Percentiles rank a stretch among this genome's conserved stretches.
phyloP scores from a whole-genome alignment of 2,113 vertebrate species.

The Rhinopomastus cyanomelas region DNA sequence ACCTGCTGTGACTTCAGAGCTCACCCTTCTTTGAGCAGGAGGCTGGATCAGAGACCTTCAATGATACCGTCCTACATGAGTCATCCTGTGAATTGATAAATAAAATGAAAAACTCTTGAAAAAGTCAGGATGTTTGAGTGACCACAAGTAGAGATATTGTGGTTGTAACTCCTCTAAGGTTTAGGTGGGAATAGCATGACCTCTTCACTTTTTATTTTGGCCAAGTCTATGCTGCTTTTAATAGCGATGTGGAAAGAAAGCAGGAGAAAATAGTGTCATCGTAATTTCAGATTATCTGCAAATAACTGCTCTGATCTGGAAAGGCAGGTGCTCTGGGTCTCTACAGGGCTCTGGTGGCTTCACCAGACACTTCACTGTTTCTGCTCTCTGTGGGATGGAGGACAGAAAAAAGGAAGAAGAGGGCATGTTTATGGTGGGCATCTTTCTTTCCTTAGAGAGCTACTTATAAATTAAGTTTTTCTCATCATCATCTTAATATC shows the following conservation, averaged over 20 bases:
- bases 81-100: not conserved
- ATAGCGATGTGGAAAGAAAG: not conserved
- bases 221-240: not conserved
- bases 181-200: not conserved
- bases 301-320: not conserved
- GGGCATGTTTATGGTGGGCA: not conserved
- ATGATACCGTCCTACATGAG: not conserved
- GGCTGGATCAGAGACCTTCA: not conserved
- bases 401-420: not conserved
- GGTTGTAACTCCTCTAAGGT: not conserved
- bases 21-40: not conserved
- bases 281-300: not conserved
- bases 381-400: not conserved
- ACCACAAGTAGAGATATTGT: not conserved
- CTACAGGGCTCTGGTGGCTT: not conserved
- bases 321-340: not conserved
- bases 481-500: not conserved
- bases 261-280: not conserved
- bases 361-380: not conserved
- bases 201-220: not conserved
- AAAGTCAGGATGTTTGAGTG: not conserved
- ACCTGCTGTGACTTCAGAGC: not conserved
- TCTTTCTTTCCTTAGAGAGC: not conserved
- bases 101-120: not conserved
- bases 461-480: conserved; percentile 20